A percentile compares a stretch with the other conserved stretches of the same genome.
Evolutionary conservation across 53 echinoderm and acorn worm species (phyloP).

Genomic region (Apostichopus leukothele): DNA sequence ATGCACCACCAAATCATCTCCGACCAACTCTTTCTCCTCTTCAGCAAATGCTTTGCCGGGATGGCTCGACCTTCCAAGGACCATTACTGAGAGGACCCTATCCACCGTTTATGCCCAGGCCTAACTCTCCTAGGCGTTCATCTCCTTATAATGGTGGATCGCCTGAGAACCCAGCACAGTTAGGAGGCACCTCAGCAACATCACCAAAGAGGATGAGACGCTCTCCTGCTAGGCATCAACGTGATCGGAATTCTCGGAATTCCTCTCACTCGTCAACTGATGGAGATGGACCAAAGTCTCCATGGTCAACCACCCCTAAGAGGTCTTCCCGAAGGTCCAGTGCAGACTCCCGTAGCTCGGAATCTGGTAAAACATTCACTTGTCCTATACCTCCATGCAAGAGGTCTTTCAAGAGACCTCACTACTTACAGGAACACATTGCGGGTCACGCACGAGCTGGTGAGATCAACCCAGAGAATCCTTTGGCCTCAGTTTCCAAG

Average conservation of each 20-base stretch:
- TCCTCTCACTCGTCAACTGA: conserved; percentile 19
- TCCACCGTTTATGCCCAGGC: neutral
- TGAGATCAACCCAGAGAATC: neutral
- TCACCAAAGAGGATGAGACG: neutral
- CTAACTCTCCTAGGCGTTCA: neutral
- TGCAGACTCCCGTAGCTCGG: neutral
- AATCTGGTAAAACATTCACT: conserved; percentile 11
- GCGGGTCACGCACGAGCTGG: conserved; percentile 20
- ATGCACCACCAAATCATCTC: conserved; percentile 42
- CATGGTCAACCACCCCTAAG: conserved; percentile 16
- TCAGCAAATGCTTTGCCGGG: conserved; percentile 5
- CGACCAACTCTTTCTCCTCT: conserved; percentile 43
- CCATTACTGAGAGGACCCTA: conserved; percentile 8
- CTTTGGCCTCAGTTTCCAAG: neutral
- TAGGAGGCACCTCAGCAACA: neutral
- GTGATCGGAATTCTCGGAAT: neutral
- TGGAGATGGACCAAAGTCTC: conserved; percentile 12
- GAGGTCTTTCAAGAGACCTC: conserved; percentile 37
- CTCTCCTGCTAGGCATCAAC: neutral
- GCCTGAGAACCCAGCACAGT: neutral
- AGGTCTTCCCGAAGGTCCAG: neutral
- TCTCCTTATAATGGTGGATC: neutral
- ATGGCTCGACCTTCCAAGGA: neutral
- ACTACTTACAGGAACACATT: conserved; percentile 42
- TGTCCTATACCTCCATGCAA: conserved; percentile 44